Base-by-base conservation (phyloP, 2,113 vertebrate species). In the Scatophagus argus region DNA sequence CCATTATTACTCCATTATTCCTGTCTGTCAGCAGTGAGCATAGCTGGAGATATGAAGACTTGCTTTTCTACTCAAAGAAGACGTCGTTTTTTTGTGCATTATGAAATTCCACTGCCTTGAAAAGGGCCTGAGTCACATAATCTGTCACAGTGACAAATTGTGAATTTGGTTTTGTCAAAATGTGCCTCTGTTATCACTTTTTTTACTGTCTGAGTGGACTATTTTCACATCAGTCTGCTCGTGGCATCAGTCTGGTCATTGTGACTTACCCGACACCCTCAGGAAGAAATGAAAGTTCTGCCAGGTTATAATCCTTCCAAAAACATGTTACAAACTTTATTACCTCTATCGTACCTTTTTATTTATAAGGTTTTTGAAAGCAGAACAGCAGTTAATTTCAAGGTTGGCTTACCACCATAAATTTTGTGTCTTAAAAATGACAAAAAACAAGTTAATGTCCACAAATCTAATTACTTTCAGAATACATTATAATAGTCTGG, bases 321-420 rank as follows among this genome's bases (percentile, higher is more conserved):
- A 75, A 58, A 74, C 34, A 58, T 49, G 67, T 58, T 39, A 23
- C 46, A 14, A 76, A 76, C 36, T 51, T 69, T 75, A 64, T 69
- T 75, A 21, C 84, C 74, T 34, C 58, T 17, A 5, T 62, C 41
- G 31, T 66, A 64, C 32, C 31, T 80, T 27, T 75, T 58, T 56
- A 67, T 83, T 81, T 21, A 10, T 19, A 44, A 31, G 47, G 12
- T 3, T 65, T 80, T 61, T 46, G 46, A 1, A 2, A 17, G 23
- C 47, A 64, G 78, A 63, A 54, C 43, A 67, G 69, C 47, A 19
- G 74, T 55, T 66, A 1, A 83, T 85, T 87, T 85, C 63, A 87
- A 82, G 77, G 79, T 74, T 72, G 82, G 61, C 81, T 87, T 77
- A 34, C 31, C 54, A 19, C 65, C 51, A 32, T 72, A 27, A 46